Evolutionary conservation across 2,888 invertebrate genomes (phyloP).

Genomic region (Scaptomyza caliginosa): DNA sequence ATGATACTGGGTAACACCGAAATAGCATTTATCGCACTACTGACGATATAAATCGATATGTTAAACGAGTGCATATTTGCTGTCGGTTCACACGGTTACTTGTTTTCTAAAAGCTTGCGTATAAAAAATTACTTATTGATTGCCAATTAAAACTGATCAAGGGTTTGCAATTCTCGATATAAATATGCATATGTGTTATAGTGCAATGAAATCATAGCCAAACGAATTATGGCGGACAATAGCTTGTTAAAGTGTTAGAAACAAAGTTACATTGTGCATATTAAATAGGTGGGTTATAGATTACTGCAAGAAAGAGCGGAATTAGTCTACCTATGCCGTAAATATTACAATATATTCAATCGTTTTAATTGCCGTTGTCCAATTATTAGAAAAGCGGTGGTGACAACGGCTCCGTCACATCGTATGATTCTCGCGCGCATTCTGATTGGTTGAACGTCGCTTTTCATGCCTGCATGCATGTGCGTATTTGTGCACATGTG

Average conservation of each 20-base stretch:
- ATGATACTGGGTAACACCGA: background rate
- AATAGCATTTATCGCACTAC: constrained; percentile 21
- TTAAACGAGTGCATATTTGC: constrained; percentile 1
- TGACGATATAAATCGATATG: constrained; percentile 31
- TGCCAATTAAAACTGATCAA: background rate
- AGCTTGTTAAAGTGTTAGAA: constrained; percentile 18
- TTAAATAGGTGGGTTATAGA: constrained; percentile 28
- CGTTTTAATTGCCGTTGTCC: constrained; percentile 9
- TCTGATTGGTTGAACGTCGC: constrained; percentile 80
- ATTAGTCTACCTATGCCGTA: background rate
- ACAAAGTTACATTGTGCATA: constrained; percentile 19
- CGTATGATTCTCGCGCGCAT: constrained; percentile 81
- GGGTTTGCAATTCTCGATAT: constrained; percentile 1
- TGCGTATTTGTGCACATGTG: constrained; percentile 20
- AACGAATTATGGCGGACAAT: constrained; percentile 25
- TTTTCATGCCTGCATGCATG: constrained; percentile 43
- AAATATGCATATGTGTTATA: background rate
- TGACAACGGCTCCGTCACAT: constrained; percentile 76
- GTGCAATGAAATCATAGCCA: background rate
- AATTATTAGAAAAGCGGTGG: constrained; percentile 22
- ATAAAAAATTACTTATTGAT: constrained; percentile 27
- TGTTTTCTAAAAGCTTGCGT: constrained; percentile 8
- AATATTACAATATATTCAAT: background rate
- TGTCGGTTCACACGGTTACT: constrained; percentile 6
- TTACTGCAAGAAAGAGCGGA: background rate